A percentile compares a stretch with the other conserved stretches of the same genome.
Evolutionary conservation across 1,140 invertebrate species (phyloP).

Genomic region (Drosophila rufa): DNA sequence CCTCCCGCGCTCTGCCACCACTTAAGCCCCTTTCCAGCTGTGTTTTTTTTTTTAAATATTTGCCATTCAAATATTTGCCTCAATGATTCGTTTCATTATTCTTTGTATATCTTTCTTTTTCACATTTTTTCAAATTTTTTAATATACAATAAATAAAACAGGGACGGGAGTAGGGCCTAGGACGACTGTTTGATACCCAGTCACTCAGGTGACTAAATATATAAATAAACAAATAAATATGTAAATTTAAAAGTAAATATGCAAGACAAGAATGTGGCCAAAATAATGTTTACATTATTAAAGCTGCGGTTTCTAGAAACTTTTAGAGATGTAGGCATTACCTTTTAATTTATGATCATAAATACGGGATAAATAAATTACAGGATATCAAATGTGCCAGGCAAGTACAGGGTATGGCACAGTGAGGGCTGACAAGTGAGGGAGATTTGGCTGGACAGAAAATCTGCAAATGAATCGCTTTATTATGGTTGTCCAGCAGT

Average conservation of each 20-base stretch:
- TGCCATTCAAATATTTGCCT: constrained; percentile 64
- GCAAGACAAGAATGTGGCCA: too few species aligned
- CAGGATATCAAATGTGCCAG: too few species aligned
- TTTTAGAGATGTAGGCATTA: too few species aligned
- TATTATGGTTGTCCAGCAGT: constrained; percentile 53
- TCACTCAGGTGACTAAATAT: background rate
- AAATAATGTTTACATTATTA: too few species aligned
- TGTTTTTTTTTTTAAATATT: constrained; percentile 43
- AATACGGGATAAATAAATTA: too few species aligned
- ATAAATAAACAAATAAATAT: background rate
- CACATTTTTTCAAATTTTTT: constrained; percentile 7
- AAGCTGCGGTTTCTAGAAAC: too few species aligned
- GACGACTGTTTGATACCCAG: background rate
- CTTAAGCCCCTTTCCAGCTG: too few species aligned
- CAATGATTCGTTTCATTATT: constrained; percentile 56
- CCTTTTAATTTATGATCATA: too few species aligned
- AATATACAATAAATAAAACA: constrained; percentile 32
- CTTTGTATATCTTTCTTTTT: constrained; percentile 24
- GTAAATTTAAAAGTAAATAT: too few species aligned
- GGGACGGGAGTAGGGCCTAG: background rate
- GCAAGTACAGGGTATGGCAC: background rate
- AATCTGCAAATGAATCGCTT: constrained; percentile 73
- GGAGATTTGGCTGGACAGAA: background rate
- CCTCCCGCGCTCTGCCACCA: constrained; percentile 2
- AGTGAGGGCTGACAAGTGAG: background rate